Base-by-base conservation (phyloP, 2,888 invertebrate genomes). In the Pimpla rufipes region DNA sequence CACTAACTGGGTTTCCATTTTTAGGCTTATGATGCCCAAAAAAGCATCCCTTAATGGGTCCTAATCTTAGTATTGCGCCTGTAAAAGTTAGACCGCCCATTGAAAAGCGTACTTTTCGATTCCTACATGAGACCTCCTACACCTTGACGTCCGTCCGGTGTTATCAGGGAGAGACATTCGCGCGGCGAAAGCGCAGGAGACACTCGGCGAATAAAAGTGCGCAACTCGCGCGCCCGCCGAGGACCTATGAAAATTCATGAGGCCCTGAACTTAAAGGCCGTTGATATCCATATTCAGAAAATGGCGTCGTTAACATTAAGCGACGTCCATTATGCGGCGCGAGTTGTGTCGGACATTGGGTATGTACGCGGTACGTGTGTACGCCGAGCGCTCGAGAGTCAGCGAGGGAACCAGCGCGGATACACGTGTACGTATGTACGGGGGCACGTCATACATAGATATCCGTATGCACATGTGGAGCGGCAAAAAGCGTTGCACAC, bases 301-400 rank as follows among this genome's bases (percentile, higher is more conserved):
- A 92, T 92, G 92, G 91, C 91, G 91, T 92, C 92, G 92, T 93
- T 92, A 92, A 91, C 89, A 90, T 91, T 91, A 92, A 93, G 91
- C 90, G 92, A 90, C 90, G 88, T 90, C 87, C 90, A 92, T 92
- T 91, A 93, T 90, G 89, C 88, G 79, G 85, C 57, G 73, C 71
- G 66, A 52, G 75, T 76, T 75, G 67, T 75, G 67, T 10, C 75
- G 70, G 74, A 50, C 64, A 73, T 78, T 68, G 71, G 74, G 45
- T 81, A 76, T 77, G 52, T 59, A 59, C 45, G 47, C 16, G 55
- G n/a, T 59, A 83, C 45, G 59, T 52, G 42, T 67, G 42, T 23
- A 47, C 35, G 18, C n/a, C 18, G 37, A 16, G 10, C 23, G 40
- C 45, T 45, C 16, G 16, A 45, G 40, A 70, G 70, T 55, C 37